A percentile compares a stretch with the other conserved stretches of the same genome.
Evolutionary conservation across 2,888 invertebrate genomes (phyloP).

Genomic region (Eumerus sabulonum): DNA sequence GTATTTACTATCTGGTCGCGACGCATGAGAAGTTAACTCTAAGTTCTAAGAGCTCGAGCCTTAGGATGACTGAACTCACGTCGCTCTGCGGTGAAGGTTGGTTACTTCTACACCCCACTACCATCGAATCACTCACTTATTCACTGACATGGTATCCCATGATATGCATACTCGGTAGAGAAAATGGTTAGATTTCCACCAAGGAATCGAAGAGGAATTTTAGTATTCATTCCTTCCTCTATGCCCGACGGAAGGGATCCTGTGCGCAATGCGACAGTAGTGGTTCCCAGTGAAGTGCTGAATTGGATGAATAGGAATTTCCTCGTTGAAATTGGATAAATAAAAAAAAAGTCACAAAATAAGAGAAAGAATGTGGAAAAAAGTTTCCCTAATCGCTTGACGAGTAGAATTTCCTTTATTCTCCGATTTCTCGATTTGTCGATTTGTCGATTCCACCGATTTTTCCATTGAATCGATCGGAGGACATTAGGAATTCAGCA

Average conservation of each 20-base stretch:
- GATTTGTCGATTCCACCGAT: background rate
- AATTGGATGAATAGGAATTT: slow-evolving; percentile 20
- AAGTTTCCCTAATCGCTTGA: slow-evolving; percentile 16
- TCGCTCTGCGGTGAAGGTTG: slow-evolving; percentile 34
- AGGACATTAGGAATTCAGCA: slow-evolving; percentile 25
- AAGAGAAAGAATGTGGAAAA: background rate
- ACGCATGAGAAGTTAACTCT: too few relatives aligned
- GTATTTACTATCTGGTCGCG: slow-evolving; percentile 8
- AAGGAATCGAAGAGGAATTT: slow-evolving; percentile 16
- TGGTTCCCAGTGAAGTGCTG: slow-evolving; percentile 6
- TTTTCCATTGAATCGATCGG: background rate
- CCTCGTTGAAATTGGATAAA: slow-evolving; percentile 13
- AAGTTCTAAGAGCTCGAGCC: too few relatives aligned
- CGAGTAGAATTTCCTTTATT: slow-evolving; percentile 6
- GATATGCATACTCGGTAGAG: slow-evolving; percentile 28
- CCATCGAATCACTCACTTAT: too few relatives aligned
- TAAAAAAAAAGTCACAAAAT: slow-evolving; percentile 6
- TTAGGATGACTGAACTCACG: slow-evolving; percentile 18
- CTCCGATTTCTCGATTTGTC: background rate
- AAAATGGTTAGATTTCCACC: slow-evolving; percentile 25
- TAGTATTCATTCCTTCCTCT: background rate
- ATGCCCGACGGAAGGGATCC: too few relatives aligned
- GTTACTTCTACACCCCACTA: slow-evolving; percentile 42
- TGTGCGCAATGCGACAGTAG: too few relatives aligned
- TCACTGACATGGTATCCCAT: slow-evolving; percentile 12